Conservation (phyloP, 1,140 invertebrate species). For the Leptinotarsa lineolata region DNA sequence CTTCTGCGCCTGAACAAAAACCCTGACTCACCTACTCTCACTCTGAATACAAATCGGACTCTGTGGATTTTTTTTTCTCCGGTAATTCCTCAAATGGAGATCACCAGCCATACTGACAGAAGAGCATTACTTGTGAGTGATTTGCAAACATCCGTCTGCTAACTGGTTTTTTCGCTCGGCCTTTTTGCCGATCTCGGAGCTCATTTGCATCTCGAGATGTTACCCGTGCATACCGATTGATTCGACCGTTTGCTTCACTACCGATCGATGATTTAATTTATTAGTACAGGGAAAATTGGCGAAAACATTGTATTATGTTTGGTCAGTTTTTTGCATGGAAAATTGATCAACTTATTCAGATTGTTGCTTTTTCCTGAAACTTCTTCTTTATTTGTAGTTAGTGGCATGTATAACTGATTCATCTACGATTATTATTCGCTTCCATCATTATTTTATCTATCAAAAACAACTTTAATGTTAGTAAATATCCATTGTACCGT, state of each 20-base stretch:
- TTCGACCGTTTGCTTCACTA: background rate
- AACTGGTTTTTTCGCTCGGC: background rate
- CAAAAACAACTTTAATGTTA: no score
- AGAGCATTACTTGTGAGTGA: constrained; percentile 1
- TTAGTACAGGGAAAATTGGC: no score
- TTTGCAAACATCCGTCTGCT: constrained; percentile 4
- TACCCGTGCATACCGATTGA: constrained; percentile 7
- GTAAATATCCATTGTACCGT: no score
- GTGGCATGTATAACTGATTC: no score
- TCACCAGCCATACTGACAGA: background rate
- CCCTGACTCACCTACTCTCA: background rate
- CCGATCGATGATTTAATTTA: constrained; percentile 3
- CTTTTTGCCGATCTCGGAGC: background rate
- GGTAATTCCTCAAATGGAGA: constrained; percentile 8
- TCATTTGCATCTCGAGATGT: constrained; percentile 8
- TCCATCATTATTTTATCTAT: no score
- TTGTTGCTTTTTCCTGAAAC: no score
- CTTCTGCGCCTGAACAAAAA: background rate
- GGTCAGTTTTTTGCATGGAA: no score
- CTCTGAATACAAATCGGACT: background rate
- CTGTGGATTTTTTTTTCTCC: background rate
- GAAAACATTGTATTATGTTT: no score
- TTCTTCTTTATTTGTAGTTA: no score
- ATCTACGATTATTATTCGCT: no score
- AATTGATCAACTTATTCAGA: no score